These are phyloP conservation scores for Hippoglossus hippoglossus DNA, from an alignment of 2,797 vertebrate genomes.

Conservation along the genomic window DNA sequence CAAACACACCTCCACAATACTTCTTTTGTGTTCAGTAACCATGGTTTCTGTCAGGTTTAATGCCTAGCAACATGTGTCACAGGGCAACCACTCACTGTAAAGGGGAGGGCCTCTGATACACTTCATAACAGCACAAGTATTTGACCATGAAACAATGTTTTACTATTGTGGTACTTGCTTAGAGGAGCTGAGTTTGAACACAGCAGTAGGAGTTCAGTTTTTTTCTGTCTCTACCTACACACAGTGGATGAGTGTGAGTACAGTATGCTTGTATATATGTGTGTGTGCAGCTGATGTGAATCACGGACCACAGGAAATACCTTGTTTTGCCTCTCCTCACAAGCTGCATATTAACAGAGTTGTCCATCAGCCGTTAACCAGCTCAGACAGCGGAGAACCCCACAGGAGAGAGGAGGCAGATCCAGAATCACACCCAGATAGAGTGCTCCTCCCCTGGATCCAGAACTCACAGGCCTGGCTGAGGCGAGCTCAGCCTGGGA, in stretches of 20 bases:
- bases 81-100: conserved; percentile 77
- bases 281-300: conserved; percentile 24
- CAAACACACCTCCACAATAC: conserved; percentile 82
- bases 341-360: conserved; percentile 67
- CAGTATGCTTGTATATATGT: background rate
- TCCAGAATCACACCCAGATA: conserved; percentile 69
- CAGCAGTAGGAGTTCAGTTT: conserved; percentile 33
- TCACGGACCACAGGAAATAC: conserved; percentile 25
- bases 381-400: conserved; percentile 65
- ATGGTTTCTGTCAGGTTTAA: conserved; percentile 85
- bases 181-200: conserved; percentile 56
- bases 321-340: conserved; percentile 44
- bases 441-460: conserved; percentile 66
- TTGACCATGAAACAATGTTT: conserved; percentile 78
- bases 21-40: conserved; percentile 82
- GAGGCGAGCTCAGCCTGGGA: conserved; percentile 82
- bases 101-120: conserved; percentile 72
- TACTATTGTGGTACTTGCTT: conserved; percentile 64
- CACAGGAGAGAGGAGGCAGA: conserved; percentile 61
- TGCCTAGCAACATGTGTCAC: conserved; percentile 85
- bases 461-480: conserved; percentile 45
- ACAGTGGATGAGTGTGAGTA: conserved; percentile 9
- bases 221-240: conserved; percentile 27
- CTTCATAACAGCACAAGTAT: conserved; percentile 77
- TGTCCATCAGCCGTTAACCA: conserved; percentile 72